A percentile compares a stretch with the other conserved stretches of the same genome.
Conservation (phyloP, 2,797 vertebrate genomes). For the Mus minutoides region DNA sequence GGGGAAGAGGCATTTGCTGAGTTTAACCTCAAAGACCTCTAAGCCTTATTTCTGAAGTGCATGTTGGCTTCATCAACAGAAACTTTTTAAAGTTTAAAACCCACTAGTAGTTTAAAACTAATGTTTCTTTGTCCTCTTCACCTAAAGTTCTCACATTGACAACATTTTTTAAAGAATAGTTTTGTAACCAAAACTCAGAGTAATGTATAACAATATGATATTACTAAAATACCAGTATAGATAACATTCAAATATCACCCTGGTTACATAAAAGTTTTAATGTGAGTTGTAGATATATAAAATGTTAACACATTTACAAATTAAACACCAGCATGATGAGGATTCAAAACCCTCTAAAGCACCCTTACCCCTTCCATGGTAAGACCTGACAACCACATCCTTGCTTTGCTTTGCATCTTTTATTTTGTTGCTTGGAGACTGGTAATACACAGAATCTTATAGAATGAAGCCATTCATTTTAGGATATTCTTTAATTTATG, state of each 20-base stretch:
- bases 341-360: not conserved
- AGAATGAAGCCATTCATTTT: not conserved
- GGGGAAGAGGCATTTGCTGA: not conserved
- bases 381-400: not conserved
- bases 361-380: not conserved
- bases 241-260: not conserved
- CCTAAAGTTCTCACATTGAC: not conserved
- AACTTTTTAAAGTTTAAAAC: constrained; percentile 22
- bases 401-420: not conserved
- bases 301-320: not conserved
- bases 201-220: not conserved
- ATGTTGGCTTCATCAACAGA: not conserved
- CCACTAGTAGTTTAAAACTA: not conserved
- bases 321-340: not conserved
- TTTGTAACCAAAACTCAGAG: not conserved
- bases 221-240: constrained; percentile 13
- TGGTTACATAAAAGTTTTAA: not conserved
- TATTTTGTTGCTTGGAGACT: not conserved
- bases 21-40: not conserved
- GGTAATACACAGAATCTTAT: not conserved
- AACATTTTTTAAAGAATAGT: not conserved
- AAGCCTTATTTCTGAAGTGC: not conserved
- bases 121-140: not conserved
- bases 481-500: not conserved
- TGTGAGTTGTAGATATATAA: not conserved